Percentiles rank a stretch among this genome's conserved stretches.
These are phyloP conservation scores for Leptinotarsa juncta DNA, from an alignment of 2,888 invertebrate genomes.

Conservation along the genomic window DNA sequence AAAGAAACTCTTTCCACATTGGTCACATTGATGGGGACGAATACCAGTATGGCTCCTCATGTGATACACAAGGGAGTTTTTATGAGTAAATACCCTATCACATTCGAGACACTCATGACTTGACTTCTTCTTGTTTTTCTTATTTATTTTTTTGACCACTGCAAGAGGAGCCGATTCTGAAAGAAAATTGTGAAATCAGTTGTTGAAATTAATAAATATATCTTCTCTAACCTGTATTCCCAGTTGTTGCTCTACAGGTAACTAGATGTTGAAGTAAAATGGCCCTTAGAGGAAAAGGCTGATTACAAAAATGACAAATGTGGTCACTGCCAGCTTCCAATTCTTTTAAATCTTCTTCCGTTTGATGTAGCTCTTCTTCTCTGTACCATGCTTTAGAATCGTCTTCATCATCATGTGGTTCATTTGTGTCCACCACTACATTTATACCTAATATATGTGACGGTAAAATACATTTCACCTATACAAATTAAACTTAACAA, in stretches of 20 bases:
- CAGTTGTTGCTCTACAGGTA: conserved; percentile 59
- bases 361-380: conserved; percentile 65
- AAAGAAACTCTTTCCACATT: conserved; percentile 86
- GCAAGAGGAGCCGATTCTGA: conserved; percentile 50
- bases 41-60: conserved; percentile 80
- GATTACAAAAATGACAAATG: conserved; percentile 63
- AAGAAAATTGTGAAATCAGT: conserved; percentile 2
- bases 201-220: background rate
- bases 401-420: conserved; percentile 57
- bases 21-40: conserved; percentile 81
- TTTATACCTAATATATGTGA: conserved; percentile 70
- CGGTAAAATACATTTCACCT: too few species aligned
- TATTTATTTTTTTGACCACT: conserved; percentile 60
- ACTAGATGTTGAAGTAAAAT: conserved; percentile 63
- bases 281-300: conserved; percentile 62
- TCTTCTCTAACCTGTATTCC: conserved; percentile 54
- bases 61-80: conserved; percentile 88
- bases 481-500: too few species aligned
- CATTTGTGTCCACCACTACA: conserved; percentile 75
- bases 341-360: conserved; percentile 66
- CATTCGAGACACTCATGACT: conserved; percentile 73
- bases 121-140: conserved; percentile 60
- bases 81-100: conserved; percentile 79
- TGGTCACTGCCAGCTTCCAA: conserved; percentile 63
- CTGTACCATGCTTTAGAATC: conserved; percentile 63